Percentiles rank a stretch among this genome's conserved stretches.
phyloP scores from a whole-genome alignment of 2,797 vertebrate species.

The Malacoraja senta region DNA sequence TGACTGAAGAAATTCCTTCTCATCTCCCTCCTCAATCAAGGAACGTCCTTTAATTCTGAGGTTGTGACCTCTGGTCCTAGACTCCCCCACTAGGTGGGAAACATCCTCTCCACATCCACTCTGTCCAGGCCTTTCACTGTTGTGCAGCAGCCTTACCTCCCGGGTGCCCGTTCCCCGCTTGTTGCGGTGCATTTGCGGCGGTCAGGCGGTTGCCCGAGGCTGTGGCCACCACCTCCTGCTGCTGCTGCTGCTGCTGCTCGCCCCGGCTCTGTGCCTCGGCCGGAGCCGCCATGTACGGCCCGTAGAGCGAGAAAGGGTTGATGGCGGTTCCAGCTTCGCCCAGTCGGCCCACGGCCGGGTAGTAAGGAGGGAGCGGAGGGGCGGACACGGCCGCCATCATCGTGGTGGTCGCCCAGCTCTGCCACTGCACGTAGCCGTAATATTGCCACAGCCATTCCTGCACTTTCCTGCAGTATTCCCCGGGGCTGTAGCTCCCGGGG shows the following conservation, averaged over 20 bases:
- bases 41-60: too few species aligned
- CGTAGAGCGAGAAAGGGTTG: neutral
- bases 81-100: too few species aligned
- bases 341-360: conserved; percentile 33
- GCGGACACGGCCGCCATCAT: conserved; percentile 39
- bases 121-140: too few species aligned
- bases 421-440: conserved; percentile 75
- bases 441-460: conserved; percentile 89
- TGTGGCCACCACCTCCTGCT: conserved; percentile 42
- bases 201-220: conserved; percentile 39
- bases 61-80: too few species aligned
- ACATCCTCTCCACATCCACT: too few species aligned
- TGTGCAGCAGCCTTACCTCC: conserved; percentile 55
- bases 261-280: conserved; percentile 32
- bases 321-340: conserved; percentile 40
- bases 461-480: conserved; percentile 72
- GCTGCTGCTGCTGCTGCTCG: conserved; percentile 45
- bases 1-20: too few species aligned
- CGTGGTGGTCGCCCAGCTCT: conserved; percentile 56
- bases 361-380: conserved; percentile 45
- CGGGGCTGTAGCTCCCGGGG: conserved; percentile 47
- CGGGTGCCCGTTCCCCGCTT: conserved; percentile 54
- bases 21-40: too few species aligned
- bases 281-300: neutral
- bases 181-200: conserved; percentile 42